Evolutionary conservation across 2,888 invertebrate genomes (phyloP).

Genomic region (Eupeodes latifasciatus): DNA sequence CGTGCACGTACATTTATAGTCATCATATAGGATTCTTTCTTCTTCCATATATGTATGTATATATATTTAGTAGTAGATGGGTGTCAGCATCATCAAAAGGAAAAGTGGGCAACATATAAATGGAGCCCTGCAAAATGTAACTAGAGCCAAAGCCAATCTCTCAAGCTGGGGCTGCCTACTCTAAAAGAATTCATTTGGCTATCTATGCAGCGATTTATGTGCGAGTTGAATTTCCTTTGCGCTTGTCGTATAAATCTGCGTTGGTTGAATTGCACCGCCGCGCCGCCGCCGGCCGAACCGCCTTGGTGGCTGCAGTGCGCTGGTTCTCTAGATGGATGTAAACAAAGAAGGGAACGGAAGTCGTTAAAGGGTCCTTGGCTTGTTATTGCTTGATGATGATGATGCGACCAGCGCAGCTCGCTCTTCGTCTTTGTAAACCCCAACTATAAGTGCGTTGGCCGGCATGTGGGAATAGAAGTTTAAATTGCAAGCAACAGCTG

Average conservation of each 20-base stretch:
- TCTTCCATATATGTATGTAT: not conserved
- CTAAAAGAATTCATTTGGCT: slow-evolving; percentile 68
- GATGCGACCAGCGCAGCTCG: not conserved
- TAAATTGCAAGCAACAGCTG: slow-evolving; percentile 71
- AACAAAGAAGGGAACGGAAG: slow-evolving; percentile 76
- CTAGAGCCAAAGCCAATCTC: slow-evolving; percentile 36
- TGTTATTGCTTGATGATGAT: slow-evolving; percentile 21
- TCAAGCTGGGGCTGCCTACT: slow-evolving; percentile 61
- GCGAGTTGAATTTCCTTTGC: slow-evolving; percentile 56
- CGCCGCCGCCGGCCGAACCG: not conserved
- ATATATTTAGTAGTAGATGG: not conserved
- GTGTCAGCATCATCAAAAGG: not conserved
- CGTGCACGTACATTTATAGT: not conserved
- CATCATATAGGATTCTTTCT: not conserved
- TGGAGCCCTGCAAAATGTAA: slow-evolving; percentile 31
- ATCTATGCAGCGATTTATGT: slow-evolving; percentile 74
- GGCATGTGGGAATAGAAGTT: slow-evolving; percentile 71
- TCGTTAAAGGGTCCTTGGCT: slow-evolving; percentile 75
- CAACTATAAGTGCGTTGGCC: slow-evolving; percentile 66
- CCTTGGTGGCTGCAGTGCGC: not conserved
- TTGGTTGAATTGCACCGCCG: slow-evolving; percentile 36
- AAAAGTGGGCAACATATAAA: slow-evolving; percentile 32
- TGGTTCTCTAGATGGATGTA: slow-evolving; percentile 48
- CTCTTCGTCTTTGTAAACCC: not conserved
- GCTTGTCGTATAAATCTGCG: slow-evolving; percentile 68